Evolutionary conservation across 2,888 invertebrate genomes (phyloP), one percentile per base, ranked within the genome.

Genomic region (Leucophenga montana): DNA sequence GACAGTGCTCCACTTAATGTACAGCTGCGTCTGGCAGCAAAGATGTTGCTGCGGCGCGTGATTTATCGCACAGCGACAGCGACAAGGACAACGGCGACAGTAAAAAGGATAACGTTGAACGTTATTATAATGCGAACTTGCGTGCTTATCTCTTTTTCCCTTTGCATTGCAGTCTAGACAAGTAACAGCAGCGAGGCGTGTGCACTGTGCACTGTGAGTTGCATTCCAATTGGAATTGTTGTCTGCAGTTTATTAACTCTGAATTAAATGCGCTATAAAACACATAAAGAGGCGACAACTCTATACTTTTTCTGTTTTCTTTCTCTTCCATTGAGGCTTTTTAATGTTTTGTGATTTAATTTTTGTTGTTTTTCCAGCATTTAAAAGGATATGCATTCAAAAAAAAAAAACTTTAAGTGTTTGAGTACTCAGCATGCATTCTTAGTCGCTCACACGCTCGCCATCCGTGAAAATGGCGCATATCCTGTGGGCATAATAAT

Each of bases 401-500:
- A 75, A 68, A 77, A 82, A 81, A 83, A 82, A 83, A 81, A 82
- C 75, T 27, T 27, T 14, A 50, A 16, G 50, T 14, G 50, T 14
- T 5, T n/a, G 20, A 20, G 56, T 20, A 20, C 56, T 18, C 56
- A 56, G 56, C 56, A 56, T 56, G 56, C 18, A 56, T 56, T 56
- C 56, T 20, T 18, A 27, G 27, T 27, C 27, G 27, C 27, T 27
- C 27, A 27, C 27, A 27, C 27, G 27, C 27, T 27, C 27, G 27
- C 27, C 27, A 27, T 3, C 27, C 70, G 54, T 72, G 73, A 57
- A 71, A 82, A 79, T 82, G 80, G 78, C 83, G 84, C 81, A 82
- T 84, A 82, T 82, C 84, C 82, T 84, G 82, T 84, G 79, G 80
- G 80, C 74, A 75, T 76, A 77, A 80, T 80, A 77, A 80, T 80